Conservation (phyloP, 2,797 vertebrate species). For the Neosalanx taihuensis region DNA sequence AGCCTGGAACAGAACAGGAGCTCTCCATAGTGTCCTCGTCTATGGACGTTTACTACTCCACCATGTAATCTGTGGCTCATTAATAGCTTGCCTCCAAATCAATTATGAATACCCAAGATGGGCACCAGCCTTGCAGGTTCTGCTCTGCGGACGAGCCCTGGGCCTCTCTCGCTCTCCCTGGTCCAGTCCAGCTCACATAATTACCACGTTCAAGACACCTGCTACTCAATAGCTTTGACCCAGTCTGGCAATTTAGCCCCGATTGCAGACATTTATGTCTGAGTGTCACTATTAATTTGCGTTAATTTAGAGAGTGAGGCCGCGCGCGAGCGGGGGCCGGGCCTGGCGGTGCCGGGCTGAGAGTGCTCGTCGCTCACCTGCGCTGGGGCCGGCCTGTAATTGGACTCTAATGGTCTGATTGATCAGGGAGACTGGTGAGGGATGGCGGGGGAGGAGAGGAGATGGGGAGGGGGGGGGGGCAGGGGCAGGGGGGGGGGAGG, state of each 20-base stretch:
- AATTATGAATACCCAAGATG: constrained; percentile 80
- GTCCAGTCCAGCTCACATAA: constrained; percentile 73
- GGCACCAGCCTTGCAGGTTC: constrained; percentile 61
- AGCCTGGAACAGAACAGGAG: constrained; percentile 67
- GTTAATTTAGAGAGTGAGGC: constrained; percentile 75
- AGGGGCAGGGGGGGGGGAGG: constrained; percentile 61
- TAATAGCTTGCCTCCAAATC: constrained; percentile 79
- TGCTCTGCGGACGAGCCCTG: constrained; percentile 63
- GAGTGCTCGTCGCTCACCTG: constrained; percentile 78
- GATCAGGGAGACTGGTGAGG: constrained; percentile 75
- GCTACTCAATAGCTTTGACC: constrained; percentile 83
- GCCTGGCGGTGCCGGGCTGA: constrained; percentile 49
- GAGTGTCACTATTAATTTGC: constrained; percentile 83
- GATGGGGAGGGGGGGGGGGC: neutral
- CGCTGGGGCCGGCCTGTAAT: constrained; percentile 72
- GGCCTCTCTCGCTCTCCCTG: constrained; percentile 55
- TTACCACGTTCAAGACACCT: constrained; percentile 80
- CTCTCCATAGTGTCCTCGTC: constrained; percentile 63
- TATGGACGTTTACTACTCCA: constrained; percentile 70
- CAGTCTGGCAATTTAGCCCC: constrained; percentile 75
- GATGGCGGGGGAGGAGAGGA: constrained; percentile 61
- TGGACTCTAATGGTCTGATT: constrained; percentile 84
- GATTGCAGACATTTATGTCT: constrained; percentile 79
- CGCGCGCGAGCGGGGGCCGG: constrained; percentile 31
- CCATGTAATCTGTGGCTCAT: constrained; percentile 72